Conservation (phyloP, 2,888 invertebrate genomes). For the Conistra vaccinii region DNA sequence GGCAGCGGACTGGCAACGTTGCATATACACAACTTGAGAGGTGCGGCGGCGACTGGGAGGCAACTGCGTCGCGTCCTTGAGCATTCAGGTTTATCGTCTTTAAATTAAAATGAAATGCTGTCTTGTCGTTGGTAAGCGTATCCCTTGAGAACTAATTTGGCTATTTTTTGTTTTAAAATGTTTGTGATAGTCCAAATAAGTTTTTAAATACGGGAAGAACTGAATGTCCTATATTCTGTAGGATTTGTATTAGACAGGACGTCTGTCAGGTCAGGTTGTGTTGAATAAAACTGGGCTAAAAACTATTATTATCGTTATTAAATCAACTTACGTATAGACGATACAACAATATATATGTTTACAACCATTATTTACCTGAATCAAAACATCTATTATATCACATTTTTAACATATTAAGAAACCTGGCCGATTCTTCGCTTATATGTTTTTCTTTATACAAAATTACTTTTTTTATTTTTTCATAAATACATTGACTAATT, state of each 20-base stretch:
- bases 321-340: conserved; percentile 74
- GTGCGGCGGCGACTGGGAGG: too few species aligned
- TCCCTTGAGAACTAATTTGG: too few species aligned
- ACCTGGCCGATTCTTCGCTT: conserved; percentile 73
- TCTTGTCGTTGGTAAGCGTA: neutral
- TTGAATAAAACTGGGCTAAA: conserved; percentile 57
- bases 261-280: too few species aligned
- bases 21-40: too few species aligned
- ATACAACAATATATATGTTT: conserved; percentile 72
- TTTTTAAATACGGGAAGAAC: neutral
- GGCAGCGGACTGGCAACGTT: too few species aligned
- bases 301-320: conserved; percentile 47
- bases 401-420: conserved; percentile 76
- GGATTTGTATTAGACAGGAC: neutral
- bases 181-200: too few species aligned
- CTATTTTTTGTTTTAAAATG: neutral
- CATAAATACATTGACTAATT: conserved; percentile 66
- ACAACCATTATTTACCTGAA: conserved; percentile 75
- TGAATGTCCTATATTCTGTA: neutral
- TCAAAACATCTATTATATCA: conserved; percentile 75
- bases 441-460: conserved; percentile 64
- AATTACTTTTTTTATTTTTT: conserved; percentile 52
- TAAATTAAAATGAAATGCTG: neutral
- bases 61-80: too few species aligned
- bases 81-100: too few species aligned